Evolutionary conservation across 2,113 vertebrate genomes (phyloP), one percentile per base, ranked within the genome.

Genomic region (Leucosticte australis): DNA sequence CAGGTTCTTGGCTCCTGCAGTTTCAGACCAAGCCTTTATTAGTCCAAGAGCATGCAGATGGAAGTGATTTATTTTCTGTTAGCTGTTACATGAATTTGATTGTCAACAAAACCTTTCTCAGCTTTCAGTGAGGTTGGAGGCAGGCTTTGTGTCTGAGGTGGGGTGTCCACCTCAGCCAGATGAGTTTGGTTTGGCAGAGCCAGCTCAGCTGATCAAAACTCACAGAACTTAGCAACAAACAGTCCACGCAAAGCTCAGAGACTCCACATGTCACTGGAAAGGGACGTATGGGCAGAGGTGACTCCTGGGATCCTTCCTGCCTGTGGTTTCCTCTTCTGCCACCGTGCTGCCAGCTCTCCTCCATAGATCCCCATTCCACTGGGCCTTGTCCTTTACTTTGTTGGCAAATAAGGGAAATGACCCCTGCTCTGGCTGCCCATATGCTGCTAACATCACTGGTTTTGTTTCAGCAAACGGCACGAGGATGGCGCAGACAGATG

Each of bases 331-430:
- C 68, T 86, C 87, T 64, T 84, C 85, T 95, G 86, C 65, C 0
- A 1, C 76, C 10, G 3, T 60, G 76, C 74, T 49, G 57, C 92
- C 76, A 88, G 83, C 49, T 90, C 87, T 49, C 63, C 82, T 95
- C 90, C 4, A 1, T 16, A 7, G 11, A 84, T 79, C 26, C 56
- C 77, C 22, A 1, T 92, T 95, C 92, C 83, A 68, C 68, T 57
- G 73, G 93, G 85, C 88, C 95, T 55, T 93, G 92, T 96, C 94
- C 95, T 94, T 92, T 96, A 79, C 88, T 95, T 95, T 93, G 90
- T 65, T 95, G 95, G 94, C 88, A 96, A 90, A 94, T 92, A 88
- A 95, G 92, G 93, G 35, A 96, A 92, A 53, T 28, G 92, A 89
- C 90, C 94, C 90, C 57, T 93, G 41, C 82, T 89, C 90, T 90